phyloP scores from a whole-genome alignment of 2,113 vertebrate species.

The Urocynchramus pylzowi region DNA sequence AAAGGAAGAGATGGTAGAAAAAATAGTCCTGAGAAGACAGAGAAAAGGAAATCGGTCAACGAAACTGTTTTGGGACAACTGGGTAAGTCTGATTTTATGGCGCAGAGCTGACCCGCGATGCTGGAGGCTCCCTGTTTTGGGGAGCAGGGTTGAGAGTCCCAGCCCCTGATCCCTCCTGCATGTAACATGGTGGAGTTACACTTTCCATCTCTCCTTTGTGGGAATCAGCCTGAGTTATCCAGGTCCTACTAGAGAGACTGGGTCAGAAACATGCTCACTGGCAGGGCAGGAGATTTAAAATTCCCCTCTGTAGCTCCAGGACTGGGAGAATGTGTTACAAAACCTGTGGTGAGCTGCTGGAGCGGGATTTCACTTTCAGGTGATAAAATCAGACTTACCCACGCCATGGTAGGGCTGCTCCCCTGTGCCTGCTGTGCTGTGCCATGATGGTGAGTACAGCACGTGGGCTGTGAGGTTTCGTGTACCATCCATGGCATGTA shows the following conservation, averaged over 20 bases:
- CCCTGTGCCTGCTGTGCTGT: fast-evolving
- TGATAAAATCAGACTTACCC: conserved; percentile 65
- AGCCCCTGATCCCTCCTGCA: background rate
- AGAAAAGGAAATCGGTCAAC: conserved; percentile 85
- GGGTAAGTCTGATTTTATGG: conserved; percentile 78
- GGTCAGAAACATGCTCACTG: fast-evolving
- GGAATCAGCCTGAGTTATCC: background rate
- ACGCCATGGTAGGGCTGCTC: fast-evolving
- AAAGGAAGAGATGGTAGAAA: conserved; percentile 85
- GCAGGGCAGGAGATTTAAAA: background rate
- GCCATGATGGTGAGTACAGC: fast-evolving
- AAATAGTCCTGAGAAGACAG: conserved; percentile 89
- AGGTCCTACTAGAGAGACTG: background rate
- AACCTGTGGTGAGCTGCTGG: background rate
- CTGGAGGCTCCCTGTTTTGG: background rate
- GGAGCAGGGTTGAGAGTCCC: background rate
- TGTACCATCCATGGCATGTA: fast-evolving
- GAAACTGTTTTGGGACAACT: conserved; percentile 90
- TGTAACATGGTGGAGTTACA: fast-evolving
- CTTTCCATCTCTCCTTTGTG: background rate
- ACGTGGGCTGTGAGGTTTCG: fast-evolving
- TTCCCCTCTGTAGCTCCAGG: background rate
- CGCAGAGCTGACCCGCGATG: background rate
- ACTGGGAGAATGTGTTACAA: background rate
- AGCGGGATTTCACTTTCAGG: fast-evolving